Evolutionary conservation across 53 echinoderm and acorn worm species (phyloP).

Genomic region (Astropecten irregularis): DNA sequence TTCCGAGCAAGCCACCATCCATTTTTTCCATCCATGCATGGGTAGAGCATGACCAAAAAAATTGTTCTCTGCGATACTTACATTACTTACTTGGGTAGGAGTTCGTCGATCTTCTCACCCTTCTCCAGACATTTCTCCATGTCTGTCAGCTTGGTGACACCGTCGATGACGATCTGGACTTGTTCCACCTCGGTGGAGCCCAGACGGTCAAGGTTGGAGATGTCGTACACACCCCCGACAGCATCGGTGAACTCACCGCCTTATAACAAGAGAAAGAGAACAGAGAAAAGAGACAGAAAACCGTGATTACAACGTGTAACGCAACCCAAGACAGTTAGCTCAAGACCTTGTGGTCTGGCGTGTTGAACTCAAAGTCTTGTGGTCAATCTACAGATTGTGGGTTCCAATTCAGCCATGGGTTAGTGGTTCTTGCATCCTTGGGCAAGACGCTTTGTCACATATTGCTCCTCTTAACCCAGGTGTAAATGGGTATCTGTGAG

Average conservation of each 20-base stretch:
- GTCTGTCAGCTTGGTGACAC: slow-evolving; percentile 73
- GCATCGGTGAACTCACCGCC: slow-evolving; percentile 94
- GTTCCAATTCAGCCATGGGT: too few relatives aligned
- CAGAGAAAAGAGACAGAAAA: too few relatives aligned
- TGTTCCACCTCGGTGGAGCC: slow-evolving; percentile 93
- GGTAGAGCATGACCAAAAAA: not conserved
- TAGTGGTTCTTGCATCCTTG: too few relatives aligned
- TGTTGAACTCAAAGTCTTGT: too few relatives aligned
- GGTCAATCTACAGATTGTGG: too few relatives aligned
- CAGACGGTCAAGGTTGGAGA: slow-evolving; percentile 93
- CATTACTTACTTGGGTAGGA: slow-evolving; percentile 78
- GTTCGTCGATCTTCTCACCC: slow-evolving; percentile 82
- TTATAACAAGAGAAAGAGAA: not conserved
- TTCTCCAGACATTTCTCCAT: slow-evolving; percentile 91
- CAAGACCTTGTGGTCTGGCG: too few relatives aligned
- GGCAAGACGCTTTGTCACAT: too few relatives aligned
- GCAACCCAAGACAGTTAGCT: too few relatives aligned
- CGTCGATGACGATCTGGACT: slow-evolving; percentile 91
- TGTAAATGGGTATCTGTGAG: too few relatives aligned
- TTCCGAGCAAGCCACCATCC: not conserved
- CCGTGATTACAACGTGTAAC: too few relatives aligned
- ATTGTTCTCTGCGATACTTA: slow-evolving; percentile 31
- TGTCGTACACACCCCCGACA: slow-evolving; percentile 91
- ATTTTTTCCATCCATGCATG: slow-evolving; percentile 47
- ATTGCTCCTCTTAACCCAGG: too few relatives aligned